A percentile compares a stretch with the other conserved stretches of the same genome.
These are phyloP conservation scores for Sesia bembeciformis DNA, from an alignment of 2,888 invertebrate species.

Conservation along the genomic window DNA sequence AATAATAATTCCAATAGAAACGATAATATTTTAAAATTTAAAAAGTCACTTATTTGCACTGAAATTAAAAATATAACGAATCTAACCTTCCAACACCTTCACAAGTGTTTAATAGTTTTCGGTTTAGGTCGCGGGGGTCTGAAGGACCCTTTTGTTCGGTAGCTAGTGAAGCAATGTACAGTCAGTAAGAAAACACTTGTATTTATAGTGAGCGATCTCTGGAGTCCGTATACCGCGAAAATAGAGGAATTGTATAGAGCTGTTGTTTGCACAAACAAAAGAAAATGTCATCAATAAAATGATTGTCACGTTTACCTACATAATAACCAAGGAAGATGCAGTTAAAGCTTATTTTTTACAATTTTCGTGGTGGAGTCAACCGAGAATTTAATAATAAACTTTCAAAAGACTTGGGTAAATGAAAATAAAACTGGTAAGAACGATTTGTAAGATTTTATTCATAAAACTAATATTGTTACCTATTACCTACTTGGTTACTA, in stretches of 20 bases:
- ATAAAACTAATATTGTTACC: too few species aligned
- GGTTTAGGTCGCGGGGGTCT: constrained; percentile 37
- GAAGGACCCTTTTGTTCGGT: constrained; percentile 39
- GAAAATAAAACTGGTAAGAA: too few species aligned
- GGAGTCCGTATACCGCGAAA: constrained; percentile 17
- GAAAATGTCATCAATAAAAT: background rate
- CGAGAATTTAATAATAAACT: too few species aligned
- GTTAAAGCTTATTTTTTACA: too few species aligned
- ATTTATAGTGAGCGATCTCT: constrained; percentile 53
- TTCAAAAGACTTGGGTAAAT: too few species aligned
- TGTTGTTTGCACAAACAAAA: constrained; percentile 10
- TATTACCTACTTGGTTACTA: too few species aligned
- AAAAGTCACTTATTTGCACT: constrained; percentile 5
- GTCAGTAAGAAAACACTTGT: constrained; percentile 30
- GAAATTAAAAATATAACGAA: background rate
- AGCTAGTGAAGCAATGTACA: constrained; percentile 56
- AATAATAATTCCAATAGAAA: constrained; percentile 1
- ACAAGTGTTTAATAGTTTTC: constrained; percentile 33
- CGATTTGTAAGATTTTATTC: too few species aligned
- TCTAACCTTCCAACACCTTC: constrained; percentile 62
- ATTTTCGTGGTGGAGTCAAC: too few species aligned
- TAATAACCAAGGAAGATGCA: background rate
- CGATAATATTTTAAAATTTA: constrained; percentile 5
- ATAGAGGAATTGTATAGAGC: constrained; percentile 34
- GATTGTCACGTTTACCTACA: background rate